phyloP scores from a whole-genome alignment of 2,888 invertebrate species.

The Acleris cristana region DNA sequence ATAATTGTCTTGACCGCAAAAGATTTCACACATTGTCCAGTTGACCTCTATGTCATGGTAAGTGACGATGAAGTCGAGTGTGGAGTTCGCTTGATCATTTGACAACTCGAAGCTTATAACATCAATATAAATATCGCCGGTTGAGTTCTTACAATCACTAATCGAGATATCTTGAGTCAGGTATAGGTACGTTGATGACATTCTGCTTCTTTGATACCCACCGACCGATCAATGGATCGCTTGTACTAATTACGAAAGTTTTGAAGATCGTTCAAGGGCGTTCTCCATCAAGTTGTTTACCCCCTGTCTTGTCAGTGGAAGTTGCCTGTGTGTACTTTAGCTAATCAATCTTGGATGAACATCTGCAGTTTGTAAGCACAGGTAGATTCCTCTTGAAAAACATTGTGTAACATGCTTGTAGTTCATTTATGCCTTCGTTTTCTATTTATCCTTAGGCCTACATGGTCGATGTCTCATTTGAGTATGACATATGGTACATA shows the following conservation, averaged over 20 bases:
- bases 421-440: background rate
- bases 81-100: too few species aligned
- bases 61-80: too few species aligned
- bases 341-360: constrained; percentile 43
- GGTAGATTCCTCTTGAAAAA: constrained; percentile 19
- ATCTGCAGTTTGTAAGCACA: constrained; percentile 43
- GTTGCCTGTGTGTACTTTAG: constrained; percentile 16
- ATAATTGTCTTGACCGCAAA: too few species aligned
- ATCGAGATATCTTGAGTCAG: background rate
- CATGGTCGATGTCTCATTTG: too few species aligned
- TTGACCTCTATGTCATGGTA: too few species aligned
- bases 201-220: background rate
- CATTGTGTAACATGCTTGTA: background rate
- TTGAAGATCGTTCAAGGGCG: constrained; percentile 14
- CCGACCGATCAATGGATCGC: background rate
- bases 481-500: too few species aligned
- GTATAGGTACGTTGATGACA: background rate
- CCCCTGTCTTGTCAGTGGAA: constrained; percentile 11
- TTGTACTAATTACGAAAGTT: background rate
- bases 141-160: too few species aligned
- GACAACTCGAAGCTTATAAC: too few species aligned
- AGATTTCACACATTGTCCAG: too few species aligned
- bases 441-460: background rate
- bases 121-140: too few species aligned
- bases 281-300: constrained; percentile 11